Base-by-base conservation (phyloP, 2,888 invertebrate species). In the Drosophila mettleri region DNA sequence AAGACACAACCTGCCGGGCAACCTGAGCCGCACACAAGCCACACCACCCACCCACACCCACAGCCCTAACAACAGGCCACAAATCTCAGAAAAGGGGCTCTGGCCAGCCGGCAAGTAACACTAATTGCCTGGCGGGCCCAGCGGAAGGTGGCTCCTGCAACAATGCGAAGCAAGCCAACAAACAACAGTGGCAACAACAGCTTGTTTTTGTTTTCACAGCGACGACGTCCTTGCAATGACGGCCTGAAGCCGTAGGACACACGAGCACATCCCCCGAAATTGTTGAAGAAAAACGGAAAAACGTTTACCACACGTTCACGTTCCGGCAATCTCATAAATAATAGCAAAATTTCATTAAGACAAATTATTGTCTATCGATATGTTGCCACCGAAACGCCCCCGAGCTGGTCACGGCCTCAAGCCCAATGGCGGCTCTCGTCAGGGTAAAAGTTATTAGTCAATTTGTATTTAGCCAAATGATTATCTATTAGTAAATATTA, bases 331-430 rank as follows among this genome's bases (percentile, higher is more conserved):
- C 87, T 89, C 91, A 92, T 92, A 92, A 92, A 92, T 92, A 89
- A 91, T 80, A 80, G 49, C 72, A 80, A 89, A 91, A 89, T 91
- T 92, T 92, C 92, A 92, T 92, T 92, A 91, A 91, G 91, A 92
- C 91, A 91, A 92, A 92, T 92, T 92, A 92, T 91, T 92, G 90
- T 92, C 92, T 91, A 90, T 91, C 92, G 92, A 92, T 92, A 92
- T 92, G 92, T 92, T 91, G 89, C 92, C 91, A 75, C 34, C 41
- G 53, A 58, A 46, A 51, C 53, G 46, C 27, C 59, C 24, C 45
- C 16, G 27, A 14, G 18, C 74, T 45, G 57, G 55, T 60, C 55
- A 53, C 33, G 29, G 27, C 14, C 16, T 18, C 27, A 31, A 20
- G 1, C 45, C 22, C 12, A 27, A 9, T 7, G n/a, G 24, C 22